Evolutionary conservation across 1,140 invertebrate genomes (phyloP).

Genomic region (Pseudoatta argentina): DNA sequence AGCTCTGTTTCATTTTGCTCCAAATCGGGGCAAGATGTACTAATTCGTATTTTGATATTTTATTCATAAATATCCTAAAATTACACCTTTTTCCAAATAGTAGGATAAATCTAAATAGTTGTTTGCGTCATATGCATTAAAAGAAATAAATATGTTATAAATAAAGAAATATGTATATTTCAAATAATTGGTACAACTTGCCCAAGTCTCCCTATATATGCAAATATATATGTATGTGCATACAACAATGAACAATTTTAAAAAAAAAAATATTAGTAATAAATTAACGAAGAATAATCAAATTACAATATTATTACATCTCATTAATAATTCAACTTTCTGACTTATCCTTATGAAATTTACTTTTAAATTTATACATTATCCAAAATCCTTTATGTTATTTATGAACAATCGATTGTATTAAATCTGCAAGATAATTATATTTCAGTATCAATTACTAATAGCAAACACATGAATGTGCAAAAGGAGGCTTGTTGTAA

Average conservation of each 20-base stretch:
- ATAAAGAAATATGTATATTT: too few relatives aligned
- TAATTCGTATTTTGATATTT: too few relatives aligned
- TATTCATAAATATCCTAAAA: too few relatives aligned
- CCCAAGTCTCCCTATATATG: too few relatives aligned
- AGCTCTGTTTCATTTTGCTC: too few relatives aligned
- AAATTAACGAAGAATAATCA: neutral
- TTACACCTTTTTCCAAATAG: too few relatives aligned
- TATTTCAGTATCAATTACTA: neutral
- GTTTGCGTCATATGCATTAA: too few relatives aligned
- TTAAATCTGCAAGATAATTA: neutral
- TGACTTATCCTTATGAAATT: neutral
- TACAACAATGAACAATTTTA: neutral
- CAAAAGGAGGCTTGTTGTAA: neutral
- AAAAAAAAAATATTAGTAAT: neutral
- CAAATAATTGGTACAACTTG: too few relatives aligned
- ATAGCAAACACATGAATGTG: neutral
- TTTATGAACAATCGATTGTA: neutral
- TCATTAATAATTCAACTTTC: slow-evolving; percentile 11
- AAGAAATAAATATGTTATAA: too few relatives aligned
- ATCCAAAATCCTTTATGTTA: neutral
- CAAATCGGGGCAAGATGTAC: too few relatives aligned
- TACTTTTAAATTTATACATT: neutral
- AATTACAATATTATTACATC: neutral
- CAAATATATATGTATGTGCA: too few relatives aligned
- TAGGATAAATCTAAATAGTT: too few relatives aligned